Conservation (phyloP, 2,888 invertebrate genomes). For the Microctonus aethiopoides region DNA sequence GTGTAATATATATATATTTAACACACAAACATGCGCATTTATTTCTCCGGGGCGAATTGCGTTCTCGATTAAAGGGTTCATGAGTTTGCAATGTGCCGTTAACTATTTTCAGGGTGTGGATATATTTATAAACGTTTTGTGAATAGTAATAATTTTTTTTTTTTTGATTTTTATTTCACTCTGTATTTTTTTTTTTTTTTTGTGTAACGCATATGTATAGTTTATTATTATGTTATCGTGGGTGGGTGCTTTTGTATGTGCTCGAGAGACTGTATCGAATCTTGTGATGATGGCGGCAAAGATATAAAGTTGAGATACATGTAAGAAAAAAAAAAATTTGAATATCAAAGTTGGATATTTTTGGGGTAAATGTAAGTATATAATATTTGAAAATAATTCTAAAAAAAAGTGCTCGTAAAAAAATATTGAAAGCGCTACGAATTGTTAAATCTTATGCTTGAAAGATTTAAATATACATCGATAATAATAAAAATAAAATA, state of each 20-base stretch:
- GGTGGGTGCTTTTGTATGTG: neutral
- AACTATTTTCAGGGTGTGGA: conserved; percentile 28
- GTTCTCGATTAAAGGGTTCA: conserved; percentile 36
- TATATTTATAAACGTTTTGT: conserved; percentile 19
- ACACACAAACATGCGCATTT: conserved; percentile 4
- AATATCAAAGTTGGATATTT: too few species aligned
- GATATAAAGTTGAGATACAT: neutral
- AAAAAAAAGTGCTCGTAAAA: neutral
- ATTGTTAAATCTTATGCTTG: neutral
- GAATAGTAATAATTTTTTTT: neutral
- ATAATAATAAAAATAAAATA: too few species aligned
- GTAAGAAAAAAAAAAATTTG: neutral
- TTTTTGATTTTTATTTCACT: neutral
- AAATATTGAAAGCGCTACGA: conserved; percentile 15
- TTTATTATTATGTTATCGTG: conserved; percentile 22
- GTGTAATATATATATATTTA: too few species aligned
- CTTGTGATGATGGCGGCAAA: neutral
- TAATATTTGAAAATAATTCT: neutral
- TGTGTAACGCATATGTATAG: neutral
- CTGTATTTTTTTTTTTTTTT: neutral
- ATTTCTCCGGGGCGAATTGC: conserved; percentile 34
- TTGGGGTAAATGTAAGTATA: neutral
- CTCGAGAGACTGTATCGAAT: conserved; percentile 7
- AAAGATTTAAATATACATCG: too few species aligned
- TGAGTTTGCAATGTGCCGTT: conserved; percentile 20